Evolutionary conservation across 2,888 invertebrate species (phyloP), one percentile per base, ranked within the genome.

Genomic region (Zaprionus lineosus): DNA sequence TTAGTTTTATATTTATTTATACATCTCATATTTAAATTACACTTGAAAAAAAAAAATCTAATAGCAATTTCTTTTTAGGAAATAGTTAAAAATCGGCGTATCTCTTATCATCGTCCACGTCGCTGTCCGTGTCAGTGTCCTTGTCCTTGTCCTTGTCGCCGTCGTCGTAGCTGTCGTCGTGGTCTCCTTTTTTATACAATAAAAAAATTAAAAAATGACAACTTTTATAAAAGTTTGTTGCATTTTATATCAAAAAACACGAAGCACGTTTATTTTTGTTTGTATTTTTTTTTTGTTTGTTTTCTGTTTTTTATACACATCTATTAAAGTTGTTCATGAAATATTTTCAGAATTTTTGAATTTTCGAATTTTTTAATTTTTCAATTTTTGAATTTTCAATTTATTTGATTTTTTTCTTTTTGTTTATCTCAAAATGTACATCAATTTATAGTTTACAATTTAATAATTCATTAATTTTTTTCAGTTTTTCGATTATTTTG

Each of bases 361-460:
- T 43, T 56, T 69, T 60, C 41, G 43, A 56, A 50, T 40, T 36
- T 24, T 29, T 43, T 63, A 33, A 50, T 31, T 55, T 55, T 63
- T 47, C 33, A 40, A 55, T 65, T 60, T 46, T 50, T 58, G 50
- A n/a, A n/a, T 40, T 37, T 26, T 31, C 8, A 21, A 21, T 21
- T 53, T 41, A 33, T 70, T 55, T 63, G 47, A 36, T 43, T 56
- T 69, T 60, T 41, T 46, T 58, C 50, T 40, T 37, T 19, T 31
- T 44, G 61, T 40, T 50, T 31, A 12, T 48, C 58, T 59, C 37
- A 5, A 50, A 82, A 77, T 85, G 33, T 85, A 79, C 85, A 85
- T 84, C 85, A 74, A 79, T 78, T 78, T 52, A 62, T 77, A 84
- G 77, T 66, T 84, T 79, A 79, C 78, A 79, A 65, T 84, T 84